Conservation (phyloP, 2,888 invertebrate genomes). For the Yponomeuta sedellus region DNA sequence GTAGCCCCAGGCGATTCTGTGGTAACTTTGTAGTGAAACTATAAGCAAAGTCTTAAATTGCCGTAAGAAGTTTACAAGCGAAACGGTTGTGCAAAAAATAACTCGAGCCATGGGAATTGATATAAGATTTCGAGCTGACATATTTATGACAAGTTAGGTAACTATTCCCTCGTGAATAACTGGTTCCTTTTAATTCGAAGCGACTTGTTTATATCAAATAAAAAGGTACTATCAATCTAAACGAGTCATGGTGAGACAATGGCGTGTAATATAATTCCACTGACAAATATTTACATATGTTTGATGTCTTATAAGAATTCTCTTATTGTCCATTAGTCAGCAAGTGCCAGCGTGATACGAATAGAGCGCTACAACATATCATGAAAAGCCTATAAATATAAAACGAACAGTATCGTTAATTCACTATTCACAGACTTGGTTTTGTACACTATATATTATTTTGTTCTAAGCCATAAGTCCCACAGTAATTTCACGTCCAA, state of each 20-base stretch:
- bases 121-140: slow-evolving; percentile 42
- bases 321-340: slow-evolving; percentile 36
- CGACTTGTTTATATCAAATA: slow-evolving; percentile 8
- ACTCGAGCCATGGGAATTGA: slow-evolving; percentile 29
- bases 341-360: slow-evolving; percentile 4
- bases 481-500: neutral
- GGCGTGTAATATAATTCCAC: slow-evolving; percentile 32
- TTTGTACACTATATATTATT: neutral
- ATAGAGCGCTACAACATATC: neutral
- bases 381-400: neutral
- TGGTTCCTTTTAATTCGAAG: slow-evolving; percentile 13
- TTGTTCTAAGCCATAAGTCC: neutral
- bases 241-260: slow-evolving; percentile 29
- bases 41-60: slow-evolving; percentile 47
- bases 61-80: slow-evolving; percentile 44
- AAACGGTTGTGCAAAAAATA: slow-evolving; percentile 31
- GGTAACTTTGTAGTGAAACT: slow-evolving; percentile 57
- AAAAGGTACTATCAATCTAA: slow-evolving; percentile 13
- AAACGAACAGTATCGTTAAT: neutral
- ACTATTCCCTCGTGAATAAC: slow-evolving; percentile 8
- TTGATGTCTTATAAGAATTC: slow-evolving; percentile 28
- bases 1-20: slow-evolving; percentile 62
- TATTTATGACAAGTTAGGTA: slow-evolving; percentile 41
- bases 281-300: slow-evolving; percentile 40
- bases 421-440: neutral